These are phyloP conservation scores for Oncorhynchus kisutch DNA, from an alignment of 2,113 vertebrate genomes.

Conservation along the genomic window DNA sequence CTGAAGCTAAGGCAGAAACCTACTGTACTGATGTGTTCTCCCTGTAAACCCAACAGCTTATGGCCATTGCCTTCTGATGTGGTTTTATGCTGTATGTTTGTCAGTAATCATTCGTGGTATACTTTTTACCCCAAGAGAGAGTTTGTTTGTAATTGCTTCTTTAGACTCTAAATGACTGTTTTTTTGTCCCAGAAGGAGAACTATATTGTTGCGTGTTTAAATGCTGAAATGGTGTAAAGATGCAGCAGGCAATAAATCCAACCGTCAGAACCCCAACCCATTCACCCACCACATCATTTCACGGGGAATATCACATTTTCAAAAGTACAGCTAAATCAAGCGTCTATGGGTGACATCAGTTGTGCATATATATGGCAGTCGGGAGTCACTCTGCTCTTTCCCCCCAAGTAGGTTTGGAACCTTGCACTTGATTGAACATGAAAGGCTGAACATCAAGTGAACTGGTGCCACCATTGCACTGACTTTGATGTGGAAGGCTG, in stretches of 20 bases:
- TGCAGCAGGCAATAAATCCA: not conserved
- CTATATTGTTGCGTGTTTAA: not conserved
- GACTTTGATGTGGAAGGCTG: not conserved
- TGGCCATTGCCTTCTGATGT: slow-evolving; percentile 19
- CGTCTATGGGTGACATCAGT: not conserved
- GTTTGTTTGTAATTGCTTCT: not conserved
- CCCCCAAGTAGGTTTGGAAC: not conserved
- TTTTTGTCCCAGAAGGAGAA: not conserved
- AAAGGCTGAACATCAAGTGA: not conserved
- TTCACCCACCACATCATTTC: not conserved
- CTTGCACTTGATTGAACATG: not conserved
- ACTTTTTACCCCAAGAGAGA: not conserved
- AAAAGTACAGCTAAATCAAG: not conserved
- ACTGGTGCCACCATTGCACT: not conserved
- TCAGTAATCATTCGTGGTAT: not conserved
- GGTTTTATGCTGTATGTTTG: slow-evolving; percentile 16
- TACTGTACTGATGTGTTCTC: slow-evolving; percentile 1
- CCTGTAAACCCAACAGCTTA: slow-evolving; percentile 5
- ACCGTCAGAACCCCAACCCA: not conserved
- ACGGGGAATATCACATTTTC: not conserved
- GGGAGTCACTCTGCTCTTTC: not conserved
- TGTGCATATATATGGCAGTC: not conserved
- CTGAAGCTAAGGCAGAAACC: not conserved
- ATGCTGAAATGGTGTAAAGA: not conserved
- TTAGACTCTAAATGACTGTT: no score